Conservation (phyloP, 2,888 invertebrate species). For the Brenthis hecate region DNA sequence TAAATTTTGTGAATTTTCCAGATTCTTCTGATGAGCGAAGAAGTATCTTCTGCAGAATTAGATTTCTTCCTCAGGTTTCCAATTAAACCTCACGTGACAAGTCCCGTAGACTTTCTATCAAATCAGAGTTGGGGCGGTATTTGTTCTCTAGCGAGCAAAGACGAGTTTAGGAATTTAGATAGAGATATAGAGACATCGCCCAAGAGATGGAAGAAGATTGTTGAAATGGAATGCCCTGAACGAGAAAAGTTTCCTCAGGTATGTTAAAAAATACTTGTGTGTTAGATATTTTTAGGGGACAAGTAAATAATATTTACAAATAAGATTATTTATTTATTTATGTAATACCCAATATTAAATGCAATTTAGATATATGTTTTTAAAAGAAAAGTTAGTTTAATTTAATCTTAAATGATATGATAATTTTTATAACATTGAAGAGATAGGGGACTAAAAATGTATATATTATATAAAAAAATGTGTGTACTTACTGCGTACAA, state of each 20-base stretch:
- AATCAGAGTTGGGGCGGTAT: slow-evolving; percentile 97
- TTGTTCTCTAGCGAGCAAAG: slow-evolving; percentile 93
- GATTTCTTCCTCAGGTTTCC: slow-evolving; percentile 97
- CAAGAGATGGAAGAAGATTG: slow-evolving; percentile 98
- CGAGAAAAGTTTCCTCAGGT: slow-evolving; percentile 97
- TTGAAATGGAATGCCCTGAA: slow-evolving; percentile 97
- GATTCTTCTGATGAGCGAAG: slow-evolving; percentile 93
- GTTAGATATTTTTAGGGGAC: too few species aligned
- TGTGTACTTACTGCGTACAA: too few species aligned
- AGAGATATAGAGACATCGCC: slow-evolving; percentile 97
- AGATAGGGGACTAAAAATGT: too few species aligned
- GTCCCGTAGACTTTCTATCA: slow-evolving; percentile 96
- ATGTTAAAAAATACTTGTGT: slow-evolving; percentile 11
- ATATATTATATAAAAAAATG: too few species aligned
- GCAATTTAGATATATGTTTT: too few species aligned
- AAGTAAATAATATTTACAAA: too few species aligned
- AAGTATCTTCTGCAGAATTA: slow-evolving; percentile 91
- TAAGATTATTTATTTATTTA: too few species aligned
- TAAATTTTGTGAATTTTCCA: slow-evolving; percentile 53
- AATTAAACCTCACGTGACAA: slow-evolving; percentile 94
- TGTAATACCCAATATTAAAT: too few species aligned
- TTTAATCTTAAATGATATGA: too few species aligned
- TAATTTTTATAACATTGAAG: too few species aligned
- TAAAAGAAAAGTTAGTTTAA: too few species aligned
- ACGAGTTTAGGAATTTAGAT: slow-evolving; percentile 96